A percentile compares a stretch with the other conserved stretches of the same genome.
These are phyloP conservation scores for Polyommatus icarus DNA, from an alignment of 2,888 invertebrate species.

Conservation along the genomic window DNA sequence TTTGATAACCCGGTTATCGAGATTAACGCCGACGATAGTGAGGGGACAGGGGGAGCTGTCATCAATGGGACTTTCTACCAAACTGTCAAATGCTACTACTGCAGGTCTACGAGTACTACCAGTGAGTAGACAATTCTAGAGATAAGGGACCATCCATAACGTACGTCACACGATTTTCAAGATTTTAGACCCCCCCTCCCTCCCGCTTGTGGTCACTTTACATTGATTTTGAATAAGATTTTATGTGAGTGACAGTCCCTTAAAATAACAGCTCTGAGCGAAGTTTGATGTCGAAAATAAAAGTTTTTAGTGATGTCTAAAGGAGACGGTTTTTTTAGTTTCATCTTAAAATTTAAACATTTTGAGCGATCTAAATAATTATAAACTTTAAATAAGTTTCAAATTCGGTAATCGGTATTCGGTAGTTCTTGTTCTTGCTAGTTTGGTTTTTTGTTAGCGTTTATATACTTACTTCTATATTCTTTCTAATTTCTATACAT, in stretches of 20 bases:
- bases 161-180: no score
- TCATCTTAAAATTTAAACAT: no score
- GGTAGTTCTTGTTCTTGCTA: background rate
- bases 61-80: slow-evolving; percentile 47
- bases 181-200: no score
- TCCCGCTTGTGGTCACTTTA: no score
- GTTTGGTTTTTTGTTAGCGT: background rate
- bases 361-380: no score
- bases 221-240: no score
- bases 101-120: slow-evolving; percentile 41
- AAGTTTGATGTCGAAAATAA: no score
- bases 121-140: slow-evolving; percentile 42
- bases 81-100: slow-evolving; percentile 52
- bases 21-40: slow-evolving; percentile 31
- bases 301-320: no score
- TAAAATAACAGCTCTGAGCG: no score
- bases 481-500: background rate
- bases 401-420: background rate
- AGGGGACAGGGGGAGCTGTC: slow-evolving; percentile 14
- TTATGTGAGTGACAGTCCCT: no score
- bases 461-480: background rate
- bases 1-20: slow-evolving; percentile 28
- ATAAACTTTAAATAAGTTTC: background rate
- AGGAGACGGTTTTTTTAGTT: no score
- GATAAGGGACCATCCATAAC: background rate